Evolutionary conservation across 2,888 invertebrate species (phyloP).

Genomic region (Plagodis dolabraria): DNA sequence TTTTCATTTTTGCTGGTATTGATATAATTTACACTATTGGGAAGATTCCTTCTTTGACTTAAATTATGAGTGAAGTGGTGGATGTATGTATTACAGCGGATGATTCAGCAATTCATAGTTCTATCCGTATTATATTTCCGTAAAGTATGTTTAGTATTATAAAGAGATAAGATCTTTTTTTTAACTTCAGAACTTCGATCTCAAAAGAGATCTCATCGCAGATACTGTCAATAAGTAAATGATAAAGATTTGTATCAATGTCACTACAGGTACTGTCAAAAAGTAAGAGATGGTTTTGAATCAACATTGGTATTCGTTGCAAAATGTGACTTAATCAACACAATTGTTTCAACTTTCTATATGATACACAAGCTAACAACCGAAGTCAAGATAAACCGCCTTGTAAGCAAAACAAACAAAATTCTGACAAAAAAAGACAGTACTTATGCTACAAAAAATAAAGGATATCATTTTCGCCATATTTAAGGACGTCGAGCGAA

Average conservation of each 20-base stretch:
- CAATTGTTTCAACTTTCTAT: slow-evolving; percentile 32
- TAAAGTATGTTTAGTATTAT: too few relatives aligned
- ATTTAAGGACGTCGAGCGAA: slow-evolving; percentile 49
- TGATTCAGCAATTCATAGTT: too few relatives aligned
- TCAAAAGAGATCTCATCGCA: slow-evolving; percentile 21
- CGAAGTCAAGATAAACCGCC: slow-evolving; percentile 35
- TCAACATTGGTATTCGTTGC: slow-evolving; percentile 2
- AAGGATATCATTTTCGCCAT: slow-evolving; percentile 53
- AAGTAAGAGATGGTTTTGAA: slow-evolving; percentile 14
- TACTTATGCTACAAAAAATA: slow-evolving; percentile 48
- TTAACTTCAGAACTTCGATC: too few relatives aligned
- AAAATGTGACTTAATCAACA: slow-evolving; percentile 31
- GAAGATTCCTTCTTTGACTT: too few relatives aligned
- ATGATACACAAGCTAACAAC: slow-evolving; percentile 28
- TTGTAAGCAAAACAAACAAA: slow-evolving; percentile 27
- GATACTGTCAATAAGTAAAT: slow-evolving; percentile 25
- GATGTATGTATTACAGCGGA: too few relatives aligned
- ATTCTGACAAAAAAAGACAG: slow-evolving; percentile 36
- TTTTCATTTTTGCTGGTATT: too few relatives aligned
- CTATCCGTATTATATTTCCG: too few relatives aligned
- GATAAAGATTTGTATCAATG: slow-evolving; percentile 2
- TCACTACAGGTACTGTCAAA: slow-evolving; percentile 26
- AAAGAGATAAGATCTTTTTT: too few relatives aligned
- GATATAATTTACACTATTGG: too few relatives aligned
- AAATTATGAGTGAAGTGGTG: too few relatives aligned